A percentile compares a stretch with the other conserved stretches of the same genome.
Evolutionary conservation across 2,113 vertebrate genomes (phyloP).

Genomic region (Clinocottus analis): DNA sequence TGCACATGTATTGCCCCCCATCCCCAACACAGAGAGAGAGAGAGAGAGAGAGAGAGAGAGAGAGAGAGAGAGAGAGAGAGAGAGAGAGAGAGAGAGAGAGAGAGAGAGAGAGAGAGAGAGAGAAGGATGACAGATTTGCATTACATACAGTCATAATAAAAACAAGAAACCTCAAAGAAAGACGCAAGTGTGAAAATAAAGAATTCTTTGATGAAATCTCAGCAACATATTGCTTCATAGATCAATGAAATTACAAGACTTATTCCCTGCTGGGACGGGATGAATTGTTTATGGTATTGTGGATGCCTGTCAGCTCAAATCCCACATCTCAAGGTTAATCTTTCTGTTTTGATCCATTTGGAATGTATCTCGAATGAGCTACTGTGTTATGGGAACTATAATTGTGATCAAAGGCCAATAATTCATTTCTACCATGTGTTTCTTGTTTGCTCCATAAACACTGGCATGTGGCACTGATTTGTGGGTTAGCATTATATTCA

Average conservation of each 20-base stretch:
- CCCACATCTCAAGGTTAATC: constrained; percentile 40
- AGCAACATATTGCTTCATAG: constrained; percentile 52
- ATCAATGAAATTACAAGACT: constrained; percentile 44
- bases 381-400: constrained; percentile 17
- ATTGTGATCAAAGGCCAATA: constrained; percentile 21
- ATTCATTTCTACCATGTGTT: not conserved
- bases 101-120: not conserved
- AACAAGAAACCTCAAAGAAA: constrained; percentile 6
- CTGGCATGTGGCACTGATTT: not conserved
- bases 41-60: not conserved
- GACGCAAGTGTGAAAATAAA: constrained; percentile 23
- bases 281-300: constrained; percentile 60
- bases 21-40: not conserved
- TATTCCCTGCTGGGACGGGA: constrained; percentile 9
- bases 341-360: constrained; percentile 17
- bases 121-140: not conserved
- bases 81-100: not conserved
- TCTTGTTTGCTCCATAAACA: not conserved
- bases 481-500: not conserved
- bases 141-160: not conserved
- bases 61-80: not conserved
- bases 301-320: constrained; percentile 33
- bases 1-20: not conserved
- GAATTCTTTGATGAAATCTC: constrained; percentile 47
- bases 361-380: constrained; percentile 10